Base-by-base conservation (phyloP, 2,797 vertebrate species). In the Oreochromis mossambicus region DNA sequence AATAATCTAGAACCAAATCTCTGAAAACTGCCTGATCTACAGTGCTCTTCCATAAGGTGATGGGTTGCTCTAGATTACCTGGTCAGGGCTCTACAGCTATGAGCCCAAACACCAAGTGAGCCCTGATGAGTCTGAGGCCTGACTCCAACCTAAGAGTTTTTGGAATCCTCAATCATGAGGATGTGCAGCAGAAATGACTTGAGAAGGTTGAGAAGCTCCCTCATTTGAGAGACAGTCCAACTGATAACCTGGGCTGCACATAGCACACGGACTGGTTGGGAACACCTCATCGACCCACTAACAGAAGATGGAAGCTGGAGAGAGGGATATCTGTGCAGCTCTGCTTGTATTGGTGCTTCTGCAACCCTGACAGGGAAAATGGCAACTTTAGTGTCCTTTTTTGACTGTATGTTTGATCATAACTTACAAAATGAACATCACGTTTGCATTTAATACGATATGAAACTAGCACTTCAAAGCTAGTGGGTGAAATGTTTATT, bases 41-140 rank as follows among this genome's bases (percentile, higher is more conserved):
- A 46, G 36, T 0, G 66, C 21, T 17, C 8, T 43, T 70, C 5
- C 66, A 70, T 24, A 26, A 70, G 14, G 14, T 70, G 66, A 15
- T 26, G 38, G 14, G 38, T 46, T 46, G 13, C 8, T 70, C 38
- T 6, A n/a, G 19, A 4, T n/a, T 10, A 51, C 50, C 50, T n/a
- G 19, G 38, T 26, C 66, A 17, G 21, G 5, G 11, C 21, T 17
- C 21, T 17, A 26, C 14, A 26, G 38, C 21, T 70, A 4, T 24
- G 19, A 66, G 11, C 61, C 36, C 36, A 41, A 43, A 24, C n/a
- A 24, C 5, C 36, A 15, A 68, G n/a, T 41, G n/a, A 70, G 1
- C 38, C 36, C 13, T 3, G 21, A 43, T 26, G 38, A 70, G 13
- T 17, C 21, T 10, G 14, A 46, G 66, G 66, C 13, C 13, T 0